These are phyloP conservation scores for Parapsyche elsis DNA, from an alignment of 1,140 invertebrate species.

Conservation along the genomic window DNA sequence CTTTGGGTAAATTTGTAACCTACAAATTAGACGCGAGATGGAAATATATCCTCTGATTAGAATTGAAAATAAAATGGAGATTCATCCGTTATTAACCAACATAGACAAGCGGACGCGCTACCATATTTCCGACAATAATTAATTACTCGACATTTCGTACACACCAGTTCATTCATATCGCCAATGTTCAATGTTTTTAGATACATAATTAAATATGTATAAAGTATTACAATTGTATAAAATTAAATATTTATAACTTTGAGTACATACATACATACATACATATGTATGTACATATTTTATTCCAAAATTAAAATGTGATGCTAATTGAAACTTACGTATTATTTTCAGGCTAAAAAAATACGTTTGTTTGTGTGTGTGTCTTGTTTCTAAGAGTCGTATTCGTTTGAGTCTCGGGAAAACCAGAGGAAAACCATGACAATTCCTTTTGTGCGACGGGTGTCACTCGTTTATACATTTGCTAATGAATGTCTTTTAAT, in stretches of 20 bases:
- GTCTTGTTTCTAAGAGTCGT: neutral
- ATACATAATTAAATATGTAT: no score
- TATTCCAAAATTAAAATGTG: no score
- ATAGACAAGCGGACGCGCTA: neutral
- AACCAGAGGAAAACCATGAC: neutral
- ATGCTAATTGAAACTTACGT: neutral
- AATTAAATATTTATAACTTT: no score
- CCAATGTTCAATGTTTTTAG: neutral
- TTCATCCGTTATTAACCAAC: constrained; percentile 8
- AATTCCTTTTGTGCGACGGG: neutral
- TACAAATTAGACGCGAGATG: neutral
- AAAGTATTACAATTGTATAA: no score
- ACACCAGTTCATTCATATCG: neutral
- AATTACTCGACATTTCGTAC: neutral
- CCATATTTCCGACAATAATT: constrained; percentile 2
- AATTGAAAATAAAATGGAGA: neutral
- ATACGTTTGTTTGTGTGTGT: neutral
- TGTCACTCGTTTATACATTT: neutral
- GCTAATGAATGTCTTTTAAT: neutral
- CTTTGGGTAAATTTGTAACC: neutral
- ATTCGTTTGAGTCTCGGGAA: neutral
- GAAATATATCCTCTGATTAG: neutral
- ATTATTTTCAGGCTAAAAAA: neutral
- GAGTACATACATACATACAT: no score
- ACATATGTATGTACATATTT: no score